phyloP scores from a whole-genome alignment of 2,888 invertebrate species.

The Drosophila histrio region DNA sequence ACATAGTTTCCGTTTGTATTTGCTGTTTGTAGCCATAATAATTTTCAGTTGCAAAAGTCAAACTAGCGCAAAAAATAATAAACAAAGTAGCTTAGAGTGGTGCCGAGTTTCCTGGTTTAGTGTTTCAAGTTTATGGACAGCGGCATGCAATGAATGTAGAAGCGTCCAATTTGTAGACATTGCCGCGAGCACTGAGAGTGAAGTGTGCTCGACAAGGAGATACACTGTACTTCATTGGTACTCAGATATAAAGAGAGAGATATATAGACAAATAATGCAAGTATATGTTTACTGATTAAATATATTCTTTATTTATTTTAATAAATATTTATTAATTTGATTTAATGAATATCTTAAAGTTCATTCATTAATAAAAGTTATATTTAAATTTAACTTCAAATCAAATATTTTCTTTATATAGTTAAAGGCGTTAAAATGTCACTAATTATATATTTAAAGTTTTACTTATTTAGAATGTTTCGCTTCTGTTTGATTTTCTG shows the following conservation, averaged over 20 bases:
- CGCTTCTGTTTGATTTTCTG: neutral
- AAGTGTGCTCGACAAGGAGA: neutral
- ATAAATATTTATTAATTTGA: too few species aligned
- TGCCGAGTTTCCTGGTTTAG: slow-evolving; percentile 20
- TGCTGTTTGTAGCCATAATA: slow-evolving; percentile 45
- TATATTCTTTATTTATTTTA: too few species aligned
- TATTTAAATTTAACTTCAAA: too few species aligned
- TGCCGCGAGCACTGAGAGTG: slow-evolving; percentile 1
- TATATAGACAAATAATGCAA: too few species aligned
- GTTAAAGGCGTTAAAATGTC: neutral
- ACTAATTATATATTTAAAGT: neutral
- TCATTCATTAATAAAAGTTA: too few species aligned
- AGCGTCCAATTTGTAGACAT: slow-evolving; percentile 34
- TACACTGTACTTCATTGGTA: neutral
- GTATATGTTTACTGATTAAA: too few species aligned
- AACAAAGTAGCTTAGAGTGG: slow-evolving; percentile 34
- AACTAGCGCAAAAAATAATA: slow-evolving; percentile 46
- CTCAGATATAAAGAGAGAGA: too few species aligned
- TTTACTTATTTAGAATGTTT: neutral
- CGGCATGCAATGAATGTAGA: slow-evolving; percentile 34
- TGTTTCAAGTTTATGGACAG: slow-evolving; percentile 34
- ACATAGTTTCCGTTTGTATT: slow-evolving; percentile 33
- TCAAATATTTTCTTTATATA: too few species aligned
- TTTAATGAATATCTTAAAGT: too few species aligned
- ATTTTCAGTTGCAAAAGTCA: slow-evolving; percentile 56